Base-by-base conservation (phyloP, 2,113 vertebrate species). In the Calidris pugnax region DNA sequence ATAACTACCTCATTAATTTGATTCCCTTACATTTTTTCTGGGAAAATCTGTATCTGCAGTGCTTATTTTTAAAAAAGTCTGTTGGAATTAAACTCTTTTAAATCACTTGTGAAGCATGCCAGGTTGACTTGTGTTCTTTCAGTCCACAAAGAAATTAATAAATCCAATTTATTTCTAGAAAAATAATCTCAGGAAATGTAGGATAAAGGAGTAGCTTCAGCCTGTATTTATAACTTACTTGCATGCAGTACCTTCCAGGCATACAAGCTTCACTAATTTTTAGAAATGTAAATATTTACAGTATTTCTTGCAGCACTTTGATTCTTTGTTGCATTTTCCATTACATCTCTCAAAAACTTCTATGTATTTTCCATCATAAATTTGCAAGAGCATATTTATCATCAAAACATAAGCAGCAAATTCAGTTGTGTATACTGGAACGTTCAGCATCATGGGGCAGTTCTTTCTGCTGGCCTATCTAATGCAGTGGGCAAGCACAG, bases 231-330 rank as follows among this genome's bases (percentile, higher is more conserved):
- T 78, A 92, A 60, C 9, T 67, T 27, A 28, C 39, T 96, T 92
- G 33, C 32, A 48, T n/a, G 32, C 53, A 45, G 56, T 48, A n/a
- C 14, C 92, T 81, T 82, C 45, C 53, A 85, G 73, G 53, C 72
- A 35, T 68, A 86, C 67, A 79, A 95, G 30, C 92, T 87, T 84
- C 73, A 73, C 69, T 92, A 73, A 95, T 87, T 93, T 97, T 97
- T 79, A 93, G 94, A 93, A 95, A 95, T 94, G 95, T 80, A 96
- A 96, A 95, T 97, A 95, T 97, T 95, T 97, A 93, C 73, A 90
- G 53, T 91, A 81, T 94, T 97, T 79, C 89, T 89, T 82, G 60
- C 74, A 92, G 89, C 51, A 30, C 90, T 92, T 87, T 62, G 53
- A 90, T 45, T 89, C 66, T 78, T 64, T 87, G 83, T 93, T 92